Percentiles rank a stretch among this genome's conserved stretches.
phyloP scores from a whole-genome alignment of 2,888 invertebrate genomes.

The Neocrepidodera transversa region DNA sequence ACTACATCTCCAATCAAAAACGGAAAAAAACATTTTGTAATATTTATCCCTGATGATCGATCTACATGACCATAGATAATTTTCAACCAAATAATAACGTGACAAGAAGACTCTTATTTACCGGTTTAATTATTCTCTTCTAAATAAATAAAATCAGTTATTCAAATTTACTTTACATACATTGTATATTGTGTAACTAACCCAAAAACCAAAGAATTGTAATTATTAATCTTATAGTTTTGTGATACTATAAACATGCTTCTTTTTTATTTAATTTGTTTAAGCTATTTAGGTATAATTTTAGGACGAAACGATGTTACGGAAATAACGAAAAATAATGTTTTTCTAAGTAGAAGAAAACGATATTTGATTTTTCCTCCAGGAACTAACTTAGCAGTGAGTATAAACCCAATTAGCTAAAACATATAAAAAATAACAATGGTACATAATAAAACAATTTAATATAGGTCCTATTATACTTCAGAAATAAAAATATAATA shows the following conservation, averaged over 20 bases:
- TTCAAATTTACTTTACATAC: not conserved
- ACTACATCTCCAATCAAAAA: not conserved
- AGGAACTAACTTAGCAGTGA: slow-evolving; percentile 59
- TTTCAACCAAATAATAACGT: no score
- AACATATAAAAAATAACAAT: no score
- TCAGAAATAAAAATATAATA: no score
- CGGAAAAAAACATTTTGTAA: not conserved
- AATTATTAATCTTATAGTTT: not conserved
- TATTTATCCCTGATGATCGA: no score
- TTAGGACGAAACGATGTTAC: slow-evolving; percentile 33
- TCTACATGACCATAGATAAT: no score
- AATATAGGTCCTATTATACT: no score
- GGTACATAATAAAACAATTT: no score
- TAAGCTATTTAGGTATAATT: slow-evolving; percentile 9
- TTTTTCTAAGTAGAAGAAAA: slow-evolving; percentile 58
- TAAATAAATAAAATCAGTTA: not conserved
- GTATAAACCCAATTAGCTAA: slow-evolving; percentile 17
- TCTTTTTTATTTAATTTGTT: slow-evolving; percentile 17
- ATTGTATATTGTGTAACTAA: not conserved
- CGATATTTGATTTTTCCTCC: slow-evolving; percentile 63
- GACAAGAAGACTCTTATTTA: no score
- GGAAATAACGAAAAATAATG: slow-evolving; percentile 39
- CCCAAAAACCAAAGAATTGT: not conserved
- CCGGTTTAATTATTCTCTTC: not conserved
- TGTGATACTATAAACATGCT: slow-evolving; percentile 7